A percentile compares a stretch with the other conserved stretches of the same genome.
phyloP scores from a whole-genome alignment of 2,888 invertebrate species.

The Catocala fraxini region DNA sequence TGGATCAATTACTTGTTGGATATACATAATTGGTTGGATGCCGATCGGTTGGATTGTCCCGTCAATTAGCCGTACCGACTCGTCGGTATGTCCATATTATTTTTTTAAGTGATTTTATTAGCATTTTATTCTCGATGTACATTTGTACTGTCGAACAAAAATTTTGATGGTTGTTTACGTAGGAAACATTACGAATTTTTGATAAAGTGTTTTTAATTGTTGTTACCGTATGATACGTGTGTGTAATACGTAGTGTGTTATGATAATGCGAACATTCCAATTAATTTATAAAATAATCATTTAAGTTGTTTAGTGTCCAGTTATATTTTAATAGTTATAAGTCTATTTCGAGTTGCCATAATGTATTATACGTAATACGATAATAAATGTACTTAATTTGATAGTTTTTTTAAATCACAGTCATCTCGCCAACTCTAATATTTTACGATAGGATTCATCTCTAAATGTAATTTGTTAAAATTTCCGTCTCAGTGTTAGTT shows the following conservation, averaged over 20 bases:
- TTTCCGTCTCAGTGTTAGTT: conserved; percentile 73
- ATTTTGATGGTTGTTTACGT: conserved; percentile 65
- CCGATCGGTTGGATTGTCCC: conserved; percentile 69
- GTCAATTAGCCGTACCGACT: conserved; percentile 77
- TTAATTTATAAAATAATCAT: conserved; percentile 61
- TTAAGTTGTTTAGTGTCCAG: conserved; percentile 59
- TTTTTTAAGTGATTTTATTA: conserved; percentile 79
- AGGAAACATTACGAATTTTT: conserved; percentile 64
- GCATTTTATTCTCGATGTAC: conserved; percentile 57
- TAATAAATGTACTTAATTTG: conserved; percentile 79
- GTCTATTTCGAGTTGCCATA: conserved; percentile 80
- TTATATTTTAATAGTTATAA: conserved; percentile 53
- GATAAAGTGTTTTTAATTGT: conserved; percentile 75
- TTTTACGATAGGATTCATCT: conserved; percentile 51
- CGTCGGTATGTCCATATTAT: conserved; percentile 81
- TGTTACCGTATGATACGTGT: conserved; percentile 77
- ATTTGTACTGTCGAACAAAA: conserved; percentile 54
- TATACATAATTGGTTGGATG: conserved; percentile 49
- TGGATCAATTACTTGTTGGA: conserved; percentile 62
- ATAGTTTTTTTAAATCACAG: conserved; percentile 49
- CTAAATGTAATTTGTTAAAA: conserved; percentile 52
- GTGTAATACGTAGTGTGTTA: conserved; percentile 64
- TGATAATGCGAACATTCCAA: conserved; percentile 75
- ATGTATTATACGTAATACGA: conserved; percentile 65
- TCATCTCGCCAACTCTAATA: conserved; percentile 48